Evolutionary conservation across 2,888 invertebrate genomes (phyloP).

Genomic region (Diaperis boleti): DNA sequence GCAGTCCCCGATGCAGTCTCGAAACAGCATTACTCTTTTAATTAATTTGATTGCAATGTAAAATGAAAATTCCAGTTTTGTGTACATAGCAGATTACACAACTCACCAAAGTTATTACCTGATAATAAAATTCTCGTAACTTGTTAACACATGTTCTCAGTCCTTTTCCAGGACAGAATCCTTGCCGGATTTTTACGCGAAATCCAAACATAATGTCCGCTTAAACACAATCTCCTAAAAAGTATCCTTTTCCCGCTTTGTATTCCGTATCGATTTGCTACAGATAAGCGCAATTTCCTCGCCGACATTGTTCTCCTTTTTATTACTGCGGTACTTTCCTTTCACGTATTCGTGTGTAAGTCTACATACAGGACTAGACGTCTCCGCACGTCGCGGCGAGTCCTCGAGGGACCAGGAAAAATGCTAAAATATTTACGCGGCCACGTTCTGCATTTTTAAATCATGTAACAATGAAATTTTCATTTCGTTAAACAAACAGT

Average conservation of each 20-base stretch:
- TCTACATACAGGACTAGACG: constrained; percentile 35
- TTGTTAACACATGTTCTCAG: too few relatives aligned
- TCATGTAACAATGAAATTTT: constrained; percentile 1
- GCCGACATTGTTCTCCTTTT: constrained; percentile 43
- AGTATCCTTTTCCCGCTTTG: constrained; percentile 6
- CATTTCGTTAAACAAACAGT: background rate
- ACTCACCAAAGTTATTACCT: too few relatives aligned
- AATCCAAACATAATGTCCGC: background rate
- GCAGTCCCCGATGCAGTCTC: too few relatives aligned
- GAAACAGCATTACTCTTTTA: too few relatives aligned
- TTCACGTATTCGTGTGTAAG: constrained; percentile 38
- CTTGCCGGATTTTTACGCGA: background rate
- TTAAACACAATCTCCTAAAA: constrained; percentile 1
- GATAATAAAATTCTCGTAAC: too few relatives aligned
- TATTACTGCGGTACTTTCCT: constrained; percentile 45
- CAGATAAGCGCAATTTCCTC: constrained; percentile 42
- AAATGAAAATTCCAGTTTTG: too few relatives aligned
- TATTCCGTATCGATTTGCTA: constrained; percentile 43
- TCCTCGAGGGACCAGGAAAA: constrained; percentile 42
- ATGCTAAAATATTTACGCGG: constrained; percentile 50
- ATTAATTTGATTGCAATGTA: too few relatives aligned
- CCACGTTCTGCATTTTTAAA: constrained; percentile 20
- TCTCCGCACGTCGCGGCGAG: constrained; percentile 41
- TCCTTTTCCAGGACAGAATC: too few relatives aligned
- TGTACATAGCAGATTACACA: too few relatives aligned